Evolutionary conservation across 2,888 invertebrate species (phyloP), one percentile per base, ranked within the genome.

Genomic region (Cyclophora punctaria): DNA sequence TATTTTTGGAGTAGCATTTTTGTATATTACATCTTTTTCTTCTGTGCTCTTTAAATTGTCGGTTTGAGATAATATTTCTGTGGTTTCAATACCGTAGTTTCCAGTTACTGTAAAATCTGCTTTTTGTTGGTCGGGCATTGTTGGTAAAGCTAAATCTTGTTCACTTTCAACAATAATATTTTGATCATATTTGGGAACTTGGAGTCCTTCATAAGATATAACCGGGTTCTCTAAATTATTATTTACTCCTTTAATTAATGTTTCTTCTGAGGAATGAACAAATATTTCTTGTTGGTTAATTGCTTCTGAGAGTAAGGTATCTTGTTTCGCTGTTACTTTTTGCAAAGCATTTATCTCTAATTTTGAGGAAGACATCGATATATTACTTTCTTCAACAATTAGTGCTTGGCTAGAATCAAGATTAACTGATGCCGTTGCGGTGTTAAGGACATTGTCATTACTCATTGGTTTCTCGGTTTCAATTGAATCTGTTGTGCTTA

Each of bases 91-190:
- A 35, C 90, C 87, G 63, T 90, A 87, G 55, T 84, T 82, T 41
- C 85, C 78, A 48, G 73, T 75, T 7, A 91, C 62, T 43, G 79
- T 71, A 46, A 86, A 51, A 45, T 75, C 73, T 6, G 90, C 90
- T 49, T 59, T 75, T 66, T 87, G 87, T 52, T 73, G 58, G 45
- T 87, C 83, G 20, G 91, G 90, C 52, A 67, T 63, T n/a, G 57
- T 55, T 41, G 64, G 51, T 52, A 81, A 65, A 40, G 65, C 60
- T 50, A 91, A 80, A 43, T 69, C 62, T 41, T 81, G 76, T 80
- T 93, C 94, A 59, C 85, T 90, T 75, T 94, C 93, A 43, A 89
- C 84, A 3, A 83, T 68, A 34, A 90, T 57, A 47, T 90, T 83
- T 79, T 92, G 91, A 53, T 88, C 89, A 57, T 83, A 89, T 60